Percentiles rank a stretch among this genome's conserved stretches.
These are phyloP conservation scores for Nannoperca australis DNA, from an alignment of 2,797 vertebrate species.

Conservation along the genomic window DNA sequence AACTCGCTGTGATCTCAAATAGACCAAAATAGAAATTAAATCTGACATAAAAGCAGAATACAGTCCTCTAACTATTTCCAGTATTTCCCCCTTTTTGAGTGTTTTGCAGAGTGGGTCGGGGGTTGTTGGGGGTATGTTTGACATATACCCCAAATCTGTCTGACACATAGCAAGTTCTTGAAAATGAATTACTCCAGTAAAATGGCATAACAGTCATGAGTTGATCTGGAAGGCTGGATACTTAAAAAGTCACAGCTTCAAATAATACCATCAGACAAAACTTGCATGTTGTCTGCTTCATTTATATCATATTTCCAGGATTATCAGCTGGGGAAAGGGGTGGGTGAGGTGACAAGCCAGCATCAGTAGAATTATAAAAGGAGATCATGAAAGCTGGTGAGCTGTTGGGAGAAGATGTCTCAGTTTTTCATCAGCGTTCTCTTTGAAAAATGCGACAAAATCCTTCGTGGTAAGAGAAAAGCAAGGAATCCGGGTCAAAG, in stretches of 20 bases:
- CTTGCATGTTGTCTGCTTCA: conserved; percentile 15
- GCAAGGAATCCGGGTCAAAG: conserved; percentile 36
- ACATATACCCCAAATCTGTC: conserved; percentile 32
- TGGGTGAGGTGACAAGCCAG: conserved; percentile 11
- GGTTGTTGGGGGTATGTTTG: conserved; percentile 22
- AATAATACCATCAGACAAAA: conserved; percentile 18
- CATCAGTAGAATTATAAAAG: conserved; percentile 21
- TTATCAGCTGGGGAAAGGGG: conserved; percentile 14
- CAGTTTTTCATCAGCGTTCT: conserved; percentile 27
- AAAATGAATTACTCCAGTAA: conserved; percentile 33
- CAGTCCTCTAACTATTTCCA: no score
- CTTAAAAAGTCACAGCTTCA: conserved; percentile 26
- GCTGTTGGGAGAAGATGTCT: conserved; percentile 21
- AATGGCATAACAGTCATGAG: conserved; percentile 9
- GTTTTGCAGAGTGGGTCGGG: not conserved
- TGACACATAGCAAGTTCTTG: conserved; percentile 11
- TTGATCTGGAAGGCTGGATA: conserved; percentile 4
- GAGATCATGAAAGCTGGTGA: conserved; percentile 28
- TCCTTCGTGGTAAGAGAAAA: conserved; percentile 29
- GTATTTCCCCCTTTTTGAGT: conserved; percentile 1
- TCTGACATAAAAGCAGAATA: no score
- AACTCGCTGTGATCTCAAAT: no score
- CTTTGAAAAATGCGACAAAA: conserved; percentile 27
- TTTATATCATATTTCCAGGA: conserved; percentile 30
- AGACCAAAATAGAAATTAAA: no score